Conservation (phyloP, 2,113 vertebrate genomes). For the Pogona vitticeps region DNA sequence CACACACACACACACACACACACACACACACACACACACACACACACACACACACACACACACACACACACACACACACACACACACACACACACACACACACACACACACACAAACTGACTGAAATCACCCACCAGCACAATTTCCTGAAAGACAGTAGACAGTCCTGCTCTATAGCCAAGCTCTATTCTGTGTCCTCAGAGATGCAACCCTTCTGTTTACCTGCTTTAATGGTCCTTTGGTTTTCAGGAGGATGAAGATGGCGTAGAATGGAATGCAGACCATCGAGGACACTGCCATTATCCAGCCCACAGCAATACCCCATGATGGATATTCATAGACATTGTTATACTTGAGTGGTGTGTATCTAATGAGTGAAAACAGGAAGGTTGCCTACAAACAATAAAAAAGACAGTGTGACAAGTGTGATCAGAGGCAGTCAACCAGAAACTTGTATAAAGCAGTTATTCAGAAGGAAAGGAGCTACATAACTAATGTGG, state of each 20-base stretch:
- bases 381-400: constrained; percentile 86
- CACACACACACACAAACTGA: no score
- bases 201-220: constrained; percentile 9
- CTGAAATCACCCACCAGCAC: neutral
- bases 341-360: constrained; percentile 90
- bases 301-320: constrained; percentile 86
- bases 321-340: constrained; percentile 90
- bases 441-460: neutral
- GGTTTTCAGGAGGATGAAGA: constrained; percentile 81
- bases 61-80: no score
- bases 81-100: no score
- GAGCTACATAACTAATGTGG: neutral
- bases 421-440: neutral
- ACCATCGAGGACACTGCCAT: constrained; percentile 89
- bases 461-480: neutral
- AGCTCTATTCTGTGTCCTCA: neutral
- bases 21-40: no score
- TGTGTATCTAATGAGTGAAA: constrained; percentile 89
- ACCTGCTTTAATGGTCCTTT: constrained; percentile 88
- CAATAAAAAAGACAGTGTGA: neutral
- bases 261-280: constrained; percentile 84
- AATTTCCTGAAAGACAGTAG: neutral
- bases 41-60: no score
- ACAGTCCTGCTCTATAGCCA: neutral
- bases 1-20: no score